These are phyloP conservation scores for Etheostoma cragini DNA, from an alignment of 2,113 vertebrate species.

Conservation along the genomic window DNA sequence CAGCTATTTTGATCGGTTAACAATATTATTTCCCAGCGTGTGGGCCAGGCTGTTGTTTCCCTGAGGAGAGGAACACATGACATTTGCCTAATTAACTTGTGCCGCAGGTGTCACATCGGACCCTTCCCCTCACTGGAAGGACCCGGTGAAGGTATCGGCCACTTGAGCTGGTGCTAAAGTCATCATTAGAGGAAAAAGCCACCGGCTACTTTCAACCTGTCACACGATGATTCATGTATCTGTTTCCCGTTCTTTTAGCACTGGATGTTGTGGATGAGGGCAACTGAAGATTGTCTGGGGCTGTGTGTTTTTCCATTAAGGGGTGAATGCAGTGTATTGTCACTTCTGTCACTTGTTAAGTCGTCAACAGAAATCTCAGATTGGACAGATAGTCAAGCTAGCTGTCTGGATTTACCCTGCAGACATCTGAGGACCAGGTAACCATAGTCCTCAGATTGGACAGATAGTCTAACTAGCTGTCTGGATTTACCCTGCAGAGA, in stretches of 20 bases:
- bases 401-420: too few species aligned
- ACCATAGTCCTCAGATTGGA: too few species aligned
- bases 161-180: constrained; percentile 32
- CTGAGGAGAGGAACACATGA: constrained; percentile 60
- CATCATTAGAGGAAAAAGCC: constrained; percentile 69
- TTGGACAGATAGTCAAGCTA: too few species aligned
- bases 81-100: constrained; percentile 81
- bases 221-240: constrained; percentile 26
- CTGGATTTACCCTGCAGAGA: too few species aligned
- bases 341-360: neutral
- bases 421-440: too few species aligned
- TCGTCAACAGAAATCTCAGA: too few species aligned
- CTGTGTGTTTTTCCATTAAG: constrained; percentile 11
- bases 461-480: too few species aligned
- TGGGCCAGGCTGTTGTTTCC: constrained; percentile 64
- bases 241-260: constrained; percentile 20
- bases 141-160: constrained; percentile 25
- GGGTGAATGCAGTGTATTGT: constrained; percentile 16
- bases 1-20: constrained; percentile 69
- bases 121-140: constrained; percentile 27
- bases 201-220: constrained; percentile 49
- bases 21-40: constrained; percentile 69
- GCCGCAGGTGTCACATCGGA: constrained; percentile 43
- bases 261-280: constrained; percentile 16
- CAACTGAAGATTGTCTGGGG: constrained; percentile 37